Evolutionary conservation across 2,113 vertebrate species (phyloP).

Genomic region (Dasyurus viverrinus): DNA sequence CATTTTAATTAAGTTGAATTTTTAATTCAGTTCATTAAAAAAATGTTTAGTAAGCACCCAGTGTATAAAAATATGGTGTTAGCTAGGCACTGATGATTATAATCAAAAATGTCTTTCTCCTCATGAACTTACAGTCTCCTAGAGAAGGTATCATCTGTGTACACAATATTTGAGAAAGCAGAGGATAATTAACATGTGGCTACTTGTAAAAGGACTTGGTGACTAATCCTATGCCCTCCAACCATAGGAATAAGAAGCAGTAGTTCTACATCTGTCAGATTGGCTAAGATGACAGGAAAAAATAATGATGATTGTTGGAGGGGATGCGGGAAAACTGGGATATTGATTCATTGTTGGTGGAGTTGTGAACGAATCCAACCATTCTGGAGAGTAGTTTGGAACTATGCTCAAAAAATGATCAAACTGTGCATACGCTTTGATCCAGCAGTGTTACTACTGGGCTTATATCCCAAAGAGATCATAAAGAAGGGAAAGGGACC

Average conservation of each 20-base stretch:
- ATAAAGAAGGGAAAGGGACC: too few species aligned
- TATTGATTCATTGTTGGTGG: too few species aligned
- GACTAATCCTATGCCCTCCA: neutral
- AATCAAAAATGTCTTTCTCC: neutral
- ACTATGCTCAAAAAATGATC: too few species aligned
- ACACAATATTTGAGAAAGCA: neutral
- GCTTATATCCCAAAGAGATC: too few species aligned
- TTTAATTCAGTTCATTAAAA: neutral
- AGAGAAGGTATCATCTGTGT: neutral
- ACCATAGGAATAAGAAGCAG: neutral
- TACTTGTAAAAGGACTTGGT: neutral
- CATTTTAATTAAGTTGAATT: neutral
- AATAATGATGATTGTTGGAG: too few species aligned
- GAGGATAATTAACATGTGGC: neutral
- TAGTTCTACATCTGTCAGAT: too few species aligned
- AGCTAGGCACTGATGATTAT: neutral
- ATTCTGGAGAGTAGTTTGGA: too few species aligned
- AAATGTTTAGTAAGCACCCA: neutral
- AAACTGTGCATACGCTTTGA: too few species aligned
- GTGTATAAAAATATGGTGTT: neutral
- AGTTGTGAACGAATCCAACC: too few species aligned
- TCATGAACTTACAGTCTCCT: neutral
- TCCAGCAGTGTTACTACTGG: too few species aligned
- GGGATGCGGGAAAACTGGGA: too few species aligned
- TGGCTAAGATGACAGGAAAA: too few species aligned